Evolutionary conservation across 2,797 vertebrate genomes (phyloP), one percentile per base, ranked within the genome.

Genomic region (Pygocentrus nattereri): DNA sequence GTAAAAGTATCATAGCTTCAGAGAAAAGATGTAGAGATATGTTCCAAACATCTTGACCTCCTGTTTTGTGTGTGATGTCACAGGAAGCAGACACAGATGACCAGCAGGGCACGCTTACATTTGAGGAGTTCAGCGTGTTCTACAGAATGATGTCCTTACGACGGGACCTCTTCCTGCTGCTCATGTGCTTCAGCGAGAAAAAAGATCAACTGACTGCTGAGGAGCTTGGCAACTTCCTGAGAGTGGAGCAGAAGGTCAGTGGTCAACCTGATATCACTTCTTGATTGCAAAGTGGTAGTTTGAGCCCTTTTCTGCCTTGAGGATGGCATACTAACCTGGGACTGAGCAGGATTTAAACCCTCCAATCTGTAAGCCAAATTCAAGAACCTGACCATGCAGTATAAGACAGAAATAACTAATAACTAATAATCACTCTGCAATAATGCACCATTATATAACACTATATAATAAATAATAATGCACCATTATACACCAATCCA

Each of bases 121-220:
- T 98, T 64, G 97, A 98, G 76, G 98, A 99, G 78, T 99, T 99
- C 90, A 97, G 96, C 0, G 97, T 99, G 78, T 99, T 99, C 91
- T 99, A 99, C 92, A 98, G 95, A 93, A 99, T 99, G 98, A 99
- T 99, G 97, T 99, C 98, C 6, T 89, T 98, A 80, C 93, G 98
- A 25, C 94, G 98, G 19, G 98, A 99, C 74, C 95, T 99, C 64
- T 99, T 96, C 90, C 90, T 99, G 68, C 81, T 99, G 85, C 96
- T 99, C 84, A 91, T 99, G 89, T 96, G 93, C 82, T 98, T 98
- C 92, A 98, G 97, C 10, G 96, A 98, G 89, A 98, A 96, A 92
- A 99, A 97, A 88, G 97, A 99, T 90, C 95, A 99, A 84, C 94
- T 99, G 73, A 99, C 96, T 0, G 88, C 88, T 0, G 97, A 99